Evolutionary conservation across 2,888 invertebrate genomes (phyloP).

Genomic region (Dicyrtomina minuta): DNA sequence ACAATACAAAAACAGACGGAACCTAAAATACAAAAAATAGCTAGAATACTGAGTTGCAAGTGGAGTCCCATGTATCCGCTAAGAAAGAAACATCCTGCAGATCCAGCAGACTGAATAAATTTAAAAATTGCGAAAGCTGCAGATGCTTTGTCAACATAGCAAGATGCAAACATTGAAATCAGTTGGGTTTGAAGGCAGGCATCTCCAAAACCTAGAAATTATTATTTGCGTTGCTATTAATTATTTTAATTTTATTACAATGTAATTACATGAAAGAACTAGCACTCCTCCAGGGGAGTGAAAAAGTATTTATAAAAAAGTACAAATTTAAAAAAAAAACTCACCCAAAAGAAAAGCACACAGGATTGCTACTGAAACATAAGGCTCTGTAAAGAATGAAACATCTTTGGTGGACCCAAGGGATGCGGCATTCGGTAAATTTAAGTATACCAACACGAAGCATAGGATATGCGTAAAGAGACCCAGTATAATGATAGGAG

Average conservation of each 20-base stretch:
- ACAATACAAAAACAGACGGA: constrained; percentile 47
- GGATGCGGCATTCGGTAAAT: constrained; percentile 80
- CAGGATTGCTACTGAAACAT: constrained; percentile 66
- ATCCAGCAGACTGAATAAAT: constrained; percentile 88
- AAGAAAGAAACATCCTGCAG: constrained; percentile 82
- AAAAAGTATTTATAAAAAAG: not conserved
- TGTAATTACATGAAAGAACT: too few relatives aligned
- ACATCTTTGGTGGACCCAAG: constrained; percentile 65
- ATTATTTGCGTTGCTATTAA: not conserved
- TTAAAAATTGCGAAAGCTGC: constrained; percentile 98
- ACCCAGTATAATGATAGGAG: constrained; percentile 85
- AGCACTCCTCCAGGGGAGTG: too few relatives aligned
- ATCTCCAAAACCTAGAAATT: constrained; percentile 71
- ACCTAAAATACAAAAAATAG: constrained; percentile 35
- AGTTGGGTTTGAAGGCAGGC: constrained; percentile 97
- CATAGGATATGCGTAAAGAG: constrained; percentile 77
- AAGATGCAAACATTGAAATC: constrained; percentile 85
- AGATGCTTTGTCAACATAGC: constrained; percentile 85
- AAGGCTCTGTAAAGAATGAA: constrained; percentile 41
- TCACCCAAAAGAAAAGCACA: constrained; percentile 85
- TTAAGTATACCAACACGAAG: constrained; percentile 83
- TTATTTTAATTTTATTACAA: too few relatives aligned
- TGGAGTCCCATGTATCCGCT: constrained; percentile 72
- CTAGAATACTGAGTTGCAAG: constrained; percentile 70
- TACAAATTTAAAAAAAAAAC: not conserved